Base-by-base conservation (phyloP, 2,113 vertebrate genomes). In the Apteryx owenii region DNA sequence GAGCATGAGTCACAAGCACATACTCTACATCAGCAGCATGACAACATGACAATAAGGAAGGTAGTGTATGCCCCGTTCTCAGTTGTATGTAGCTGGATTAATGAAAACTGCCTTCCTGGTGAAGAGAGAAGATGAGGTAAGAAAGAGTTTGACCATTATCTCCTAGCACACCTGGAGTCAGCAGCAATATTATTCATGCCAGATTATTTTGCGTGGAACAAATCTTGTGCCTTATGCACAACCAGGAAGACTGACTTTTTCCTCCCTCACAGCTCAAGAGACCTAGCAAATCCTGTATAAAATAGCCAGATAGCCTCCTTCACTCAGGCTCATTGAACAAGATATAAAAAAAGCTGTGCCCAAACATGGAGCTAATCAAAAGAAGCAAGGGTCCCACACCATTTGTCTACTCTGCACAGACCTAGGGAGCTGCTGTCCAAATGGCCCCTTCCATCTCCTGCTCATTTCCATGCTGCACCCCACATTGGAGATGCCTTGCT, bases 11-110 rank as follows among this genome's bases (percentile, higher is more conserved):
- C 75, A 38, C 44, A 3, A 42, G 18, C 31, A 12, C 21, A 18
- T 58, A 58, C 28, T 5, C 33, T 17, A 4, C 28, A 48, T 31
- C 40, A 53, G 42, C 38, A 58, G 38, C 11, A 12, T 19, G 31
- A 23, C 54, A 13, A 3, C 7, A 7, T 42, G 38, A 66, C 1
- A 23, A 42, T 5, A 53, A 29, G 78, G 58, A 65, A 78, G 38
- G 28, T 19, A 14, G 7, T 44, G 1, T 65, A 3, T 5, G 20
- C 42, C 12, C 60, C 42, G 12, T 78, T 78, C 53, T 22, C 69
- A 50, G 23, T 1, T 0, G 44, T 88, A 6, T 0, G 2, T 21
- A 22, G 14, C 1, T 18, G 19, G 17, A 54, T 75, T 70, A 33
- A n/a, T 38, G 31, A 69, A 46, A 77, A 16, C 6, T 58, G 15